phyloP scores from a whole-genome alignment of 2,888 invertebrate genomes.

The Beris morrisii region DNA sequence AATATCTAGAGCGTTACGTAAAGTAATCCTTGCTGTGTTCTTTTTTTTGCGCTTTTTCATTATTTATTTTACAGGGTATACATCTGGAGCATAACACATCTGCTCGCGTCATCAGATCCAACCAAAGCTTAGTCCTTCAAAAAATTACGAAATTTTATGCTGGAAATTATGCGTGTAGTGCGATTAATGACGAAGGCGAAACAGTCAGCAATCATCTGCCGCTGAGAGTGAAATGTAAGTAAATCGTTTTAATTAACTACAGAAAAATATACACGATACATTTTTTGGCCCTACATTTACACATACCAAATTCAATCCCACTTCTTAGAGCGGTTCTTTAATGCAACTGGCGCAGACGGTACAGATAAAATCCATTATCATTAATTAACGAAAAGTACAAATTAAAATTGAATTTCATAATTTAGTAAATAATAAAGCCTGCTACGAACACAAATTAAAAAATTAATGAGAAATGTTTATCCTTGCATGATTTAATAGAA shows the following conservation, averaged over 20 bases:
- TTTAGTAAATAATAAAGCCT: no score
- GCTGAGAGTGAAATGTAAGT: constrained; percentile 87
- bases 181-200: constrained; percentile 85
- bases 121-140: constrained; percentile 89
- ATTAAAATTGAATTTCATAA: no score
- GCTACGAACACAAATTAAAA: no score
- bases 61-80: constrained; percentile 63
- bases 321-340: no score
- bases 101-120: constrained; percentile 85
- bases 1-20: constrained; percentile 13
- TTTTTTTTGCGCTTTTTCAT: background rate
- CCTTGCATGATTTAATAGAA: no score
- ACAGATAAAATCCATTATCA: no score
- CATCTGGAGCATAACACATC: constrained; percentile 82
- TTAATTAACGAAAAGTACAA: no score
- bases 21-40: constrained; percentile 17
- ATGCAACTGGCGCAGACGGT: no score
- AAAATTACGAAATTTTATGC: constrained; percentile 84
- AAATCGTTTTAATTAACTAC: constrained; percentile 21
- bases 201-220: constrained; percentile 83
- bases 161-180: constrained; percentile 85
- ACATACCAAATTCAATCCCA: no score
- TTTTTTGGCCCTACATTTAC: no score
- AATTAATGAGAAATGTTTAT: no score
- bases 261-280: no score